Evolutionary conservation across 2,113 vertebrate genomes (phyloP).

Genomic region (Podiceps cristatus): DNA sequence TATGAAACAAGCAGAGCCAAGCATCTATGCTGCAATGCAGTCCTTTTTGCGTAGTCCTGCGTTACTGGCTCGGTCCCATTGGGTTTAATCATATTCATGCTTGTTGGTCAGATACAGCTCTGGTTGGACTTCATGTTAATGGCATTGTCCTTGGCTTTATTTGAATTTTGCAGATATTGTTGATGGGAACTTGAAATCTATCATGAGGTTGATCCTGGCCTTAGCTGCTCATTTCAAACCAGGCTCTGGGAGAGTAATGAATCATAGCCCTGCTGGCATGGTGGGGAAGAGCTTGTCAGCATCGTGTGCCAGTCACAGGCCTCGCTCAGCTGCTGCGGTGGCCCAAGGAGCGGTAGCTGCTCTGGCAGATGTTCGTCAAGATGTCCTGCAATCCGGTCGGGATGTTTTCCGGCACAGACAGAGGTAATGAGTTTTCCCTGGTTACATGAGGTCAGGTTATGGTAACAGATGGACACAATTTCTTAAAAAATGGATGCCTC

Average conservation of each 20-base stretch:
- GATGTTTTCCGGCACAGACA: slow-evolving; percentile 81
- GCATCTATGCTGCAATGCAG: not conserved
- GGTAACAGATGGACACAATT: no score
- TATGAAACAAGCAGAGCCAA: not conserved
- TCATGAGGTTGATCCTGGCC: slow-evolving; percentile 94
- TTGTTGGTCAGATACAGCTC: not conserved
- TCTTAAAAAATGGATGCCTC: not conserved
- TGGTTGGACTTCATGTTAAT: fast-evolving
- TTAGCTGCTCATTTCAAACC: slow-evolving; percentile 98
- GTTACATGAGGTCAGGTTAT: fast-evolving
- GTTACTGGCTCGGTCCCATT: not conserved
- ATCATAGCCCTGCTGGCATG: slow-evolving; percentile 56
- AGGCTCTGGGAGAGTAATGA: slow-evolving; percentile 70
- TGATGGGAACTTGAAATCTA: slow-evolving; percentile 95
- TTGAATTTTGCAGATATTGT: slow-evolving; percentile 84
- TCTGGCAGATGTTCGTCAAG: slow-evolving; percentile 87
- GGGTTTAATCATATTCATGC: fast-evolving
- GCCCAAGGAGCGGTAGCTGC: slow-evolving; percentile 88
- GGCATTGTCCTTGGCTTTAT: not conserved
- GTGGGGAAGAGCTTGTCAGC: slow-evolving; percentile 52
- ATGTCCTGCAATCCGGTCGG: slow-evolving; percentile 82
- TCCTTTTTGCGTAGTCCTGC: not conserved
- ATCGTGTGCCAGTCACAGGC: slow-evolving; percentile 75
- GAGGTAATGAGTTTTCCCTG: slow-evolving; percentile 76
- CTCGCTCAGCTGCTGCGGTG: slow-evolving; percentile 87